These are phyloP conservation scores for Punctoribates punctum DNA, from an alignment of 2,888 invertebrate genomes.

Conservation along the genomic window DNA sequence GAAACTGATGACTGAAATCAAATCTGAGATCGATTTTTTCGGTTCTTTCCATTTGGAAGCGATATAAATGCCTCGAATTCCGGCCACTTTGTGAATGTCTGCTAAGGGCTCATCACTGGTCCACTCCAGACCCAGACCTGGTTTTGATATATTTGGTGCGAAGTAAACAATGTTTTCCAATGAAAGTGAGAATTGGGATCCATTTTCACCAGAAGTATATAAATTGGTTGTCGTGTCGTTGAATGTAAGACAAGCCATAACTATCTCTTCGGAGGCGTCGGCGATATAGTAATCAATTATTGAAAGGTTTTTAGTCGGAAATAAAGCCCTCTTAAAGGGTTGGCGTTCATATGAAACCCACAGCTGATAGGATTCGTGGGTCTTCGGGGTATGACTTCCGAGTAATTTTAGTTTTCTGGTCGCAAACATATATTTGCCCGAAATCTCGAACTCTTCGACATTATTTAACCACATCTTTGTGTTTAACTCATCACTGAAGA, in stretches of 20 bases:
- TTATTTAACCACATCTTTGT: constrained; percentile 61
- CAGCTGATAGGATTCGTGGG: constrained; percentile 59
- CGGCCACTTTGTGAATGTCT: constrained; percentile 81
- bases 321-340: constrained; percentile 67
- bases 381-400: constrained; percentile 21
- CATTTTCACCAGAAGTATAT: constrained; percentile 68
- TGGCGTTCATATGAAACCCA: constrained; percentile 72
- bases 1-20: constrained; percentile 74
- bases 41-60: constrained; percentile 66
- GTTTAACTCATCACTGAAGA: constrained; percentile 50
- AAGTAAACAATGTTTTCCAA: constrained; percentile 75
- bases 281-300: constrained; percentile 69
- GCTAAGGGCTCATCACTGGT: constrained; percentile 70
- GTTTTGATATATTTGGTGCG: constrained; percentile 76
- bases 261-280: constrained; percentile 69
- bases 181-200: constrained; percentile 71
- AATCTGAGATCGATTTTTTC: constrained; percentile 60
- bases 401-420: constrained; percentile 60
- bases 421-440: constrained; percentile 79
- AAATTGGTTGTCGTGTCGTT: constrained; percentile 68
- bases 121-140: constrained; percentile 50
- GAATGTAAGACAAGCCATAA: constrained; percentile 76
- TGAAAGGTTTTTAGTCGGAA: constrained; percentile 57
- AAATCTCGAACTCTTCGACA: constrained; percentile 76
- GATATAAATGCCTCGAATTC: constrained; percentile 80